A percentile compares a stretch with the other conserved stretches of the same genome.
Conservation (phyloP, 2,113 vertebrate species). For the Aphelocoma coerulescens region DNA sequence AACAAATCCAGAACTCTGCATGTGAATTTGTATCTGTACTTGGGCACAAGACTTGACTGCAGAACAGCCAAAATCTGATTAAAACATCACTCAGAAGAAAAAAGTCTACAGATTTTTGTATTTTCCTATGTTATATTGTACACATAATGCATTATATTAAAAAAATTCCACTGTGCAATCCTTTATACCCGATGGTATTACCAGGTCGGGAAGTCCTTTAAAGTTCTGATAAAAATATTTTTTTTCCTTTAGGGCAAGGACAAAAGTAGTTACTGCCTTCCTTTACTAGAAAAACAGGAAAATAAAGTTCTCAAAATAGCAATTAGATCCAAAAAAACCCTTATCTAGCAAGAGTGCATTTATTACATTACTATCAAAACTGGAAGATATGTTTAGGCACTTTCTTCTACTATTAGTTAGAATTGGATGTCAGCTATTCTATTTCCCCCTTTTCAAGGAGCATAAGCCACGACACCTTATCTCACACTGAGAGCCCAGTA, state of each 20-base stretch:
- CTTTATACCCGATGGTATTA: background rate
- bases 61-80: background rate
- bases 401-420: background rate
- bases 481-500: background rate
- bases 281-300: constrained; percentile 25
- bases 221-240: background rate
- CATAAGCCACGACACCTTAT: background rate
- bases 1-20: background rate
- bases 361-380: background rate
- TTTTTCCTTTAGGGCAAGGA: background rate
- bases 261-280: background rate
- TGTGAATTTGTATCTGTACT: background rate
- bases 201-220: background rate
- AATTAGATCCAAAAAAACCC: background rate
- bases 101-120: background rate
- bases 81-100: background rate
- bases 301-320: background rate
- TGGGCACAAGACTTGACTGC: background rate
- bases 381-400: background rate
- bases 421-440: background rate
- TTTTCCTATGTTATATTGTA: background rate
- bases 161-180: background rate
- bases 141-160: background rate
- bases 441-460: background rate
- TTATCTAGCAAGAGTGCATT: background rate